Base-by-base conservation (phyloP, 53 echinoderm and acorn worm species). In the Glandiceps talaboti region DNA sequence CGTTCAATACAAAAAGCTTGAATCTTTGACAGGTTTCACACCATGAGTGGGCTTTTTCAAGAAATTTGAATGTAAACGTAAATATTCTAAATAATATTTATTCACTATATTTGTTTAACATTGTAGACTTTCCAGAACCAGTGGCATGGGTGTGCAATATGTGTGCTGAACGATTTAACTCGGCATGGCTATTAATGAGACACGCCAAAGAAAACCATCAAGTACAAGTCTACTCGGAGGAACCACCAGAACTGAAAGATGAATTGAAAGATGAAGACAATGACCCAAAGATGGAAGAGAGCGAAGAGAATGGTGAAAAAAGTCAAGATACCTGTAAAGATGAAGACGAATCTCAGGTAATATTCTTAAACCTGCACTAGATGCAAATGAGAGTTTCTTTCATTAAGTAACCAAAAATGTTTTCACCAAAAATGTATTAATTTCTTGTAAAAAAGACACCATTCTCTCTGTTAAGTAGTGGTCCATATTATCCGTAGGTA, bases 101-200 rank as follows among this genome's bases (percentile, higher is more conserved):
- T n/a, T n/a, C n/a, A n/a, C n/a, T n/a, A n/a, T n/a, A n/a, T n/a
- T n/a, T n/a, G n/a, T n/a, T n/a, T n/a, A 30, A 1, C 29, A 30
- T 78, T 78, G 1, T 30, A 29, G 29, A 32, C 31, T 78, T 78
- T 73, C 32, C 84, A 91, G 94, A 94, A 82, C 94, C 94, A 1
- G 73, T 82, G 27, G 73, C 87, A 0, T 94, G 94, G 94, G 84
- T 90, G 80, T 94, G 94, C 80, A 87, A 91, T 14, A 89, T 85
- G 73, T 94, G 94, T 78, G 85, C 89, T 77, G 86, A 83, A 30
- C 45, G 87, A 30, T 81, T 75, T 26, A 82, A 78, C 73, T 90
- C 90, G 33, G 86, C 92, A 81, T 94, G 94, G 94, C 88, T 90
- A 83, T 81, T 94, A 75, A 94, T 94, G 94, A 94, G 85, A 82